Evolutionary conservation across 2,888 invertebrate genomes (phyloP), one percentile per base, ranked within the genome.

Genomic region (Cremastobaeus sp.): DNA sequence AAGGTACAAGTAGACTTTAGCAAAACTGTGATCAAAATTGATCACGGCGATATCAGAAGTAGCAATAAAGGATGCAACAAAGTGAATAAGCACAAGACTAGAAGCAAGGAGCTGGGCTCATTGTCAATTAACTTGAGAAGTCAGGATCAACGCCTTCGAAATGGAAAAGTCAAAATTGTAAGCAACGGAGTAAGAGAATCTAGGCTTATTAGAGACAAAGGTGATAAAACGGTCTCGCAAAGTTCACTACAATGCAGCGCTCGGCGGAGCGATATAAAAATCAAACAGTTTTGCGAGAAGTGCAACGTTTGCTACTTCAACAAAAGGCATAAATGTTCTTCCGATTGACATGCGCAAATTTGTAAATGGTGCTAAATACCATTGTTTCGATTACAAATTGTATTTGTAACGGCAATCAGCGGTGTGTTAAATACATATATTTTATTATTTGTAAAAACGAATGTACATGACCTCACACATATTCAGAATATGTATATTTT

Each of bases 281-380:
- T 82, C 1, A 83, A 82, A 39, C 79, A 76, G n/a, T 79, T 76
- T 14, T 85, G 85, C 52, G 81, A 82, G 0, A 77, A 72, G 21
- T 85, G 85, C 47, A 78, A 77, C 30, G 41, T 60, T 17, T 79
- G 76, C 18, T 83, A 83, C 34, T 50, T 55, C n/a, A 84, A 78
- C 45, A 81, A 75, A 35, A 83, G 82, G n/a, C 84, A 84, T 43
- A 68, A 45, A 21, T 84, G 84, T 52, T 70, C 77, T 39, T 79
- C 76, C 70, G 78, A 77, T 55, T 84, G 77, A 83, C 65, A 15
- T 30, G 20, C 5, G 15, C 50, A 30, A 43, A 15, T 20, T 17
- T 60, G 52, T 41, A 60, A 34, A 43, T 60, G 69, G 69, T 69
- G 69, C 17, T 60, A 62, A 47, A 41, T 35, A 28, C 9, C 0